A percentile compares a stretch with the other conserved stretches of the same genome.
These are phyloP conservation scores for Myripristis murdjan DNA, from an alignment of 2,797 vertebrate species.

Conservation along the genomic window DNA sequence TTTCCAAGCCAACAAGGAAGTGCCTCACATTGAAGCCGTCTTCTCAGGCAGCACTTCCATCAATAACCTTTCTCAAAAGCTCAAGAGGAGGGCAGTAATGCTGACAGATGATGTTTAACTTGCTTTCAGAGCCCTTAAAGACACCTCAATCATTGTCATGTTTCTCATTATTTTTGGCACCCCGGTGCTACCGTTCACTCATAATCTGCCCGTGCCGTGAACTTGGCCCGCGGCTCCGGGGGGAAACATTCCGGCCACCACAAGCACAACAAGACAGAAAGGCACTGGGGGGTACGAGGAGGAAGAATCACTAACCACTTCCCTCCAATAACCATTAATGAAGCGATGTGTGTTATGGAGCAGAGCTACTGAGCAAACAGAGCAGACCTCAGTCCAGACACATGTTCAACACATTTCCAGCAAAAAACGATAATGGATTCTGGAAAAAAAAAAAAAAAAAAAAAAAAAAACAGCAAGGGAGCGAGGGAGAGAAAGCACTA, in stretches of 20 bases:
- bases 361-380: slow-evolving; percentile 50
- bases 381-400: slow-evolving; percentile 44
- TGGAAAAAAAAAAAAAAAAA: slow-evolving; percentile 4
- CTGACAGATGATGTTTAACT: slow-evolving; percentile 8
- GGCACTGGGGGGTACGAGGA: not conserved
- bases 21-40: not conserved
- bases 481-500: not conserved
- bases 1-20: slow-evolving; percentile 6
- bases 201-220: slow-evolving; percentile 20
- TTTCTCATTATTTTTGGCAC: slow-evolving; percentile 25
- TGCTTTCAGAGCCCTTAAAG: not conserved
- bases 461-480: no score
- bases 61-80: not conserved
- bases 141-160: not conserved
- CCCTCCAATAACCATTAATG: slow-evolving; percentile 64
- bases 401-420: slow-evolving; percentile 62
- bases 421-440: slow-evolving; percentile 30
- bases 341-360: slow-evolving; percentile 43
- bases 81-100: not conserved
- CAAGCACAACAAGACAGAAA: slow-evolving; percentile 15
- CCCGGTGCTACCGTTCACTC: not conserved
- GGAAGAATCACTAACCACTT: slow-evolving; percentile 43
- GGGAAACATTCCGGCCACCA: slow-evolving; percentile 23
- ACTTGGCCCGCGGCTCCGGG: slow-evolving; percentile 28
- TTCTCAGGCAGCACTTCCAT: not conserved